These are phyloP conservation scores for Mixornis gularis DNA, from an alignment of 2,113 vertebrate species.

Conservation along the genomic window DNA sequence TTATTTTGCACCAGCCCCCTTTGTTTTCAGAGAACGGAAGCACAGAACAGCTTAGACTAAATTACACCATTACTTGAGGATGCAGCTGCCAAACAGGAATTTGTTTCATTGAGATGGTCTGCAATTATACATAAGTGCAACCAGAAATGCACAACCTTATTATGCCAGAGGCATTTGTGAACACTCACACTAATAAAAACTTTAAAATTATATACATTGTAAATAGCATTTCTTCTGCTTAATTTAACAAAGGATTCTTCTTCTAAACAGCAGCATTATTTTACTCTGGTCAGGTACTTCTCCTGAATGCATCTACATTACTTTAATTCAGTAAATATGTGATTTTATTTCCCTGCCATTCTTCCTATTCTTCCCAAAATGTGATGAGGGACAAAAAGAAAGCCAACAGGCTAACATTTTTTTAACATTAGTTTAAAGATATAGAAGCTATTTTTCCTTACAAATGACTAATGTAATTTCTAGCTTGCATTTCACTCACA, in stretches of 20 bases:
- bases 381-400: not conserved
- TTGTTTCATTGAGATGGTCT: slow-evolving; percentile 35
- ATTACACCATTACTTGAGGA: slow-evolving; percentile 52
- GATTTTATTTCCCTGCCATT: not conserved
- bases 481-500: not conserved
- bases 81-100: slow-evolving; percentile 66
- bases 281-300: not conserved
- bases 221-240: not conserved
- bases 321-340: not conserved
- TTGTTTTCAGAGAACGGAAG: slow-evolving; percentile 57
- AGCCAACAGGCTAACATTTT: not conserved
- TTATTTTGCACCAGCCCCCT: slow-evolving; percentile 35
- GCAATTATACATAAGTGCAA: slow-evolving; percentile 17
- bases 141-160: not conserved
- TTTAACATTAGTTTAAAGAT: not conserved
- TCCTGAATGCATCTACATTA: not conserved
- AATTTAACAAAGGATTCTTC: not conserved
- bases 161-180: not conserved
- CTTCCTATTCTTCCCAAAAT: not conserved
- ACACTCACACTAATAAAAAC: not conserved
- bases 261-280: not conserved
- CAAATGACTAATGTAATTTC: not conserved
- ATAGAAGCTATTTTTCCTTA: not conserved
- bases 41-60: slow-evolving; percentile 11
- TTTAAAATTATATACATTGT: not conserved